Conservation (phyloP, 2,797 vertebrate genomes). For the Ambastaia sidthimunki region DNA sequence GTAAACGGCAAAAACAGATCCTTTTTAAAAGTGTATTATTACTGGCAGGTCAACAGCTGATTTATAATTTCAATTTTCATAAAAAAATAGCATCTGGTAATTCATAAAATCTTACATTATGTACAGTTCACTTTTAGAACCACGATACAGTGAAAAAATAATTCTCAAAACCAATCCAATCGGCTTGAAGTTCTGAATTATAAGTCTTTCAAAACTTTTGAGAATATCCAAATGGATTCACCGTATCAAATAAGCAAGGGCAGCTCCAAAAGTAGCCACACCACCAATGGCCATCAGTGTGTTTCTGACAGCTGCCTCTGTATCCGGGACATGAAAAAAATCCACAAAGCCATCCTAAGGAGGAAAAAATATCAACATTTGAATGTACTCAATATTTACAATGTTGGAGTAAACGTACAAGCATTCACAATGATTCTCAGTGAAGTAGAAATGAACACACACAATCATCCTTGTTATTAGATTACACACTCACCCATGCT, state of each 20-base stretch:
- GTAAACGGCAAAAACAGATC: background rate
- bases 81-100: slow-evolving; percentile 74
- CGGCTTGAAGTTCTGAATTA: too few species aligned
- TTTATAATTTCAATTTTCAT: slow-evolving; percentile 55
- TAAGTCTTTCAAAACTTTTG: too few species aligned
- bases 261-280: slow-evolving; percentile 87
- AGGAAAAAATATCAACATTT: slow-evolving; percentile 21
- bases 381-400: background rate
- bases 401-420: too few species aligned
- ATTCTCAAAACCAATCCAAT: too few species aligned
- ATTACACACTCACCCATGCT: slow-evolving; percentile 83
- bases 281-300: slow-evolving; percentile 86
- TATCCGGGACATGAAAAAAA: slow-evolving; percentile 87
- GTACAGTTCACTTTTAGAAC: background rate
- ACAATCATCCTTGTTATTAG: background rate
- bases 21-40: background rate
- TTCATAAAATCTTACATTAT: slow-evolving; percentile 50
- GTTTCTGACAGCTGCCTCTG: slow-evolving; percentile 85
- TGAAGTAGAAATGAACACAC: too few species aligned
- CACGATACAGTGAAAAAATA: slow-evolving; percentile 46
- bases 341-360: slow-evolving; percentile 90
- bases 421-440: too few species aligned
- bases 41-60: background rate
- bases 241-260: slow-evolving; percentile 86
- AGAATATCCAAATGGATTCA: slow-evolving; percentile 66